Evolutionary conservation across 2,113 vertebrate species (phyloP).

Genomic region (Bombycilla garrulus): DNA sequence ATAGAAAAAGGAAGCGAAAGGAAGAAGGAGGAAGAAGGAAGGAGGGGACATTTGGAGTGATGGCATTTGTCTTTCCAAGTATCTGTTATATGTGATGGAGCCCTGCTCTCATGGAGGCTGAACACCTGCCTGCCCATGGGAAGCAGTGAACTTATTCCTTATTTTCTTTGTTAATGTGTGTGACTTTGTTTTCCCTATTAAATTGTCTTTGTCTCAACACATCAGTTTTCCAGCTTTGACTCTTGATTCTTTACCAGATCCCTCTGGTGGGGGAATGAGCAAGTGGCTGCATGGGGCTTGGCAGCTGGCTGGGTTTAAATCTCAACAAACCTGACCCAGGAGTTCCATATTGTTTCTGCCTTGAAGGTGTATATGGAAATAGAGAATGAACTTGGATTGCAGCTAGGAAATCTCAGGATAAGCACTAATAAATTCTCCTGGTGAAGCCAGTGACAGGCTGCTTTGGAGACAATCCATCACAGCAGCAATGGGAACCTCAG

Average conservation of each 20-base stretch:
- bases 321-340: neutral
- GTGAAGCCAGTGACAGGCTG: neutral
- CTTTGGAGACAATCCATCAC: neutral
- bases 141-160: neutral
- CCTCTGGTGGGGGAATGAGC: too few relatives aligned
- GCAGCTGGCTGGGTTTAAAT: neutral
- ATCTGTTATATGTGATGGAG: neutral
- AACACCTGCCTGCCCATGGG: neutral
- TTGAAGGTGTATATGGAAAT: neutral
- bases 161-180: neutral
- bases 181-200: neutral
- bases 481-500: fast-evolving
- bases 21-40: neutral
- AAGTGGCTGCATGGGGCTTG: neutral
- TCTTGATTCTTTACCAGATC: neutral
- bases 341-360: neutral
- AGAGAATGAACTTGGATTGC: neutral
- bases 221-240: neutral
- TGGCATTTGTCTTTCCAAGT: neutral
- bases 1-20: neutral
- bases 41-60: neutral
- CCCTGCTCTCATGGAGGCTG: neutral
- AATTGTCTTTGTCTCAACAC: neutral
- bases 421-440: neutral
- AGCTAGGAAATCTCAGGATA: neutral